A percentile compares a stretch with the other conserved stretches of the same genome.
Evolutionary conservation across 2,888 invertebrate genomes (phyloP).

Genomic region (Stegophylla sp.): DNA sequence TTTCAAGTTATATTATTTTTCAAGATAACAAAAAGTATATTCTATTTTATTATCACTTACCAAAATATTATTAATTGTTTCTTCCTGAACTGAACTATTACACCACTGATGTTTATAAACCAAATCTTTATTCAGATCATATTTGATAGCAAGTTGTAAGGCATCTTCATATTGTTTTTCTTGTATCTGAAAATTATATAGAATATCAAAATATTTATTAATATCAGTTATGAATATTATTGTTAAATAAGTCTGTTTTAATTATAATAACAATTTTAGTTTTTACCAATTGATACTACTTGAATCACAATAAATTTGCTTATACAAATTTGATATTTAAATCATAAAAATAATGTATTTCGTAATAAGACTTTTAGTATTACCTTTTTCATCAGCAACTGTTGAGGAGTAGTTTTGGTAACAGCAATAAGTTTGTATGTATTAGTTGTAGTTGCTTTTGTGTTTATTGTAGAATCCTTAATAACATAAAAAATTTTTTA

Average conservation of each 20-base stretch:
- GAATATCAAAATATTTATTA: conserved; percentile 4
- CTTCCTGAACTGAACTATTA: conserved; percentile 73
- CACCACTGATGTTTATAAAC: conserved; percentile 84
- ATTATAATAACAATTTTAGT: too few relatives aligned
- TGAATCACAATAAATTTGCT: background rate
- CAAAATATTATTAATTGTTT: conserved; percentile 78
- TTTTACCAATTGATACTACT: background rate
- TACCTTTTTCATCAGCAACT: conserved; percentile 50
- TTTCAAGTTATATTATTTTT: too few relatives aligned
- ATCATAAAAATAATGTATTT: too few relatives aligned
- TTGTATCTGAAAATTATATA: conserved; percentile 67
- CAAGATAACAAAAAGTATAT: conserved; percentile 14
- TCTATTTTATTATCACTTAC: conserved; percentile 64
- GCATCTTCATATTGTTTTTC: conserved; percentile 78
- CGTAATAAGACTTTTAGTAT: too few relatives aligned
- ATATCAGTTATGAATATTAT: background rate
- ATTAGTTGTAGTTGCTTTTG: conserved; percentile 36
- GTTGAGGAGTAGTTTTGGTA: conserved; percentile 55
- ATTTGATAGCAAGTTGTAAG: conserved; percentile 73
- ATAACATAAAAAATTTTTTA: background rate
- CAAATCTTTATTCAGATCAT: conserved; percentile 76
- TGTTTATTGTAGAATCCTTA: conserved; percentile 27
- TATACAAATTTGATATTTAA: background rate
- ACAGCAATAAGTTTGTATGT: conserved; percentile 46
- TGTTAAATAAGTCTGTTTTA: background rate